Base-by-base conservation (phyloP, 2,888 invertebrate species). In the Pediacus dermestoides region DNA sequence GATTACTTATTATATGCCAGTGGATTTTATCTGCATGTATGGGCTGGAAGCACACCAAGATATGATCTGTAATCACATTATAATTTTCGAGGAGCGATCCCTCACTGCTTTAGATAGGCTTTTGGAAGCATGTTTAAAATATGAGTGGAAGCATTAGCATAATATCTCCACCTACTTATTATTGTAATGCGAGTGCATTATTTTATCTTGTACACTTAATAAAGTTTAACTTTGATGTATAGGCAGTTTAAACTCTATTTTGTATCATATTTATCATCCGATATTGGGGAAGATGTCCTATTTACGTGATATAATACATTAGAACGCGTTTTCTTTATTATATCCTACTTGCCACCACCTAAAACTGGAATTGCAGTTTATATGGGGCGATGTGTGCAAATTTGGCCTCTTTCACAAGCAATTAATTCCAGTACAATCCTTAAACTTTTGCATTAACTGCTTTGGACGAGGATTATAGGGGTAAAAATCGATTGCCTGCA, bases 21-120 rank as follows among this genome's bases (percentile, higher is more conserved):
- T n/a, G 10, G 9, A 23, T n/a, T 23, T 23, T 23, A 23, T 23
- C 23, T 23, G 8, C 23, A 10, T n/a, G 23, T n/a, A 8, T 18
- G 18, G 4, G 18, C 8, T 4, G 4, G 18, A 8, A 18, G 23
- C 3, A 23, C 9, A 23, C 4, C 23, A 23, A 10, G 9, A 23
- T 23, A 23, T 23, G 23, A 23, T 23, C 23, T 23, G 10, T 23
- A 23, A 23, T 23, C 23, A 23, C 10, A 23, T 23, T 23, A 23
- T 23, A 23, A 23, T 23, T 23, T 23, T 23, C 23, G 10, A 23
- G n/a, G n/a, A n/a, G 10, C 23, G 23, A 23, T 23, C 23, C 23
- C 23, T 23, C 23, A 23, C 18, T 18, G 4, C 4, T 10, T 4
- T 7, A 23, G 18, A 4, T 8, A 18, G 18, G 8, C 4, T 18